These are phyloP conservation scores for Daktulosphaira vitifoliae DNA, from an alignment of 1,140 invertebrate species.

Conservation along the genomic window DNA sequence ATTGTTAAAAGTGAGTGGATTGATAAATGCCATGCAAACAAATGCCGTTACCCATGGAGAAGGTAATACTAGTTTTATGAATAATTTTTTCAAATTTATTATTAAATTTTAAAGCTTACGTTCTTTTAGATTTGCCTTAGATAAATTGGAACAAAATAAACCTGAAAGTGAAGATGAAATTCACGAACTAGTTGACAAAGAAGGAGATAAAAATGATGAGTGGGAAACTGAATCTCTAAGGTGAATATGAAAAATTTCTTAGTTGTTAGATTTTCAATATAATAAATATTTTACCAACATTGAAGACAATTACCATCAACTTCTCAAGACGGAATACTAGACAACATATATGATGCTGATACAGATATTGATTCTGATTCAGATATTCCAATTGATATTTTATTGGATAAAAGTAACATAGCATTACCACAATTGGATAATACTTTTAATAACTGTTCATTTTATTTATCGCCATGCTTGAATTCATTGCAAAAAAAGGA, in stretches of 20 bases:
- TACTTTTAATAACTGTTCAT: conserved; percentile 29
- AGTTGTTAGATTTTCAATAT: background rate
- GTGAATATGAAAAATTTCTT: background rate
- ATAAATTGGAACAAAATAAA: conserved; percentile 44
- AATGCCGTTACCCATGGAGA: conserved; percentile 62
- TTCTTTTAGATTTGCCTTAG: conserved; percentile 47
- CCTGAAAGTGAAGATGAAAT: conserved; percentile 49
- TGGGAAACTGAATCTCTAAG: conserved; percentile 21
- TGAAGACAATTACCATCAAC: background rate
- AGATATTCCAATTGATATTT: background rate
- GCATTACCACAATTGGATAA: conserved; percentile 32
- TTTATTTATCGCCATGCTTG: conserved; percentile 33
- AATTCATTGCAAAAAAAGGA: conserved; percentile 6
- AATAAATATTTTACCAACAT: background rate
- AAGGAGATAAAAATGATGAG: conserved; percentile 49
- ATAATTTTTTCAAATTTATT: conserved; percentile 18
- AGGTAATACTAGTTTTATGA: conserved; percentile 46
- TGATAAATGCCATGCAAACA: conserved; percentile 54
- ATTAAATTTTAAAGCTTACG: too few species aligned
- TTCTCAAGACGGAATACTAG: background rate
- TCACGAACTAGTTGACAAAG: conserved; percentile 44
- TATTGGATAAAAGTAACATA: background rate
- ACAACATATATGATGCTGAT: conserved; percentile 35
- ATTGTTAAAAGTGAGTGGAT: conserved; percentile 70
- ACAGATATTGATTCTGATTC: conserved; percentile 34